Evolutionary conservation across 2,888 invertebrate species (phyloP).

Genomic region (Philonicus albiceps): DNA sequence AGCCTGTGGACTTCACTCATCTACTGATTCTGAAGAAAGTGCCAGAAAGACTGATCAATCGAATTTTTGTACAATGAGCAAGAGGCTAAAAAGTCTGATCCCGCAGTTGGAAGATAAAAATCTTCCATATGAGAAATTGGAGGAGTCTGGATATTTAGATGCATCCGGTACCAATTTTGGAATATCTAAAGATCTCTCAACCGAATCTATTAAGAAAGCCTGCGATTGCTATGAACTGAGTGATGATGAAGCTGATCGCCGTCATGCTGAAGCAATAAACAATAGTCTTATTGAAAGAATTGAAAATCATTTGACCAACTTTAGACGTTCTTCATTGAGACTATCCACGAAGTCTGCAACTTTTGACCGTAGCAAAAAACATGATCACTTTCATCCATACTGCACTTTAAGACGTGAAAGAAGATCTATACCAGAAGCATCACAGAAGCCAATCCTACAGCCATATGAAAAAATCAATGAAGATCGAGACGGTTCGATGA

Average conservation of each 20-base stretch:
- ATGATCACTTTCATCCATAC: slow-evolving; percentile 46
- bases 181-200: slow-evolving; percentile 57
- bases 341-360: slow-evolving; percentile 31
- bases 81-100: slow-evolving; percentile 43
- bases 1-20: not conserved
- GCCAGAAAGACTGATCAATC: slow-evolving; percentile 29
- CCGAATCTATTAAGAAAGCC: slow-evolving; percentile 58
- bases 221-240: slow-evolving; percentile 56
- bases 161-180: slow-evolving; percentile 48
- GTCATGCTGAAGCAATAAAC: slow-evolving; percentile 39
- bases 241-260: slow-evolving; percentile 53
- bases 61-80: slow-evolving; percentile 45
- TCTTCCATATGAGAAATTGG: slow-evolving; percentile 44
- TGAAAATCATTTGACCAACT: slow-evolving; percentile 30
- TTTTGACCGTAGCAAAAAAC: slow-evolving; percentile 41
- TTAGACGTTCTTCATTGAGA: slow-evolving; percentile 34
- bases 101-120: slow-evolving; percentile 6
- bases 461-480: not conserved
- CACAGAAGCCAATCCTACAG: not conserved
- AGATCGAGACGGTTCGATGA: not conserved
- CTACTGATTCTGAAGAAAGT: not conserved
- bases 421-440: not conserved
- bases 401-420: slow-evolving; percentile 45
- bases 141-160: not conserved
- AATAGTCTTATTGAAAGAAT: slow-evolving; percentile 43